phyloP scores from a whole-genome alignment of 2,113 vertebrate species.

The Tetraodon nigroviridis region DNA sequence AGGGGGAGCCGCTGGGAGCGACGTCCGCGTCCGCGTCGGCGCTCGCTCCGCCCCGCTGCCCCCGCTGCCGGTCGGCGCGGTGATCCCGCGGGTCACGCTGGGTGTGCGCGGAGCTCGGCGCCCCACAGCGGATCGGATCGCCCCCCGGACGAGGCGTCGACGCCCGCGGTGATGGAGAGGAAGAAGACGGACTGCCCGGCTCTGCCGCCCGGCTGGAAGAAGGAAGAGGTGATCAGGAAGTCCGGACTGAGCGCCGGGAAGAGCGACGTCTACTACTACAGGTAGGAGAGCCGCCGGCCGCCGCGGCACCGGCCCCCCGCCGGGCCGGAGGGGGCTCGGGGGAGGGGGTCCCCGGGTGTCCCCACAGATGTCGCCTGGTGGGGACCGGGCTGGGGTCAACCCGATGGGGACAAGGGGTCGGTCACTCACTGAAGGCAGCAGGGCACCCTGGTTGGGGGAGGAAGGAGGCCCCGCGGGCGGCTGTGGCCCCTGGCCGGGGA shows the following conservation, averaged over 20 bases:
- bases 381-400: too few species aligned
- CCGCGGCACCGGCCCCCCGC: neutral
- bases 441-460: too few species aligned
- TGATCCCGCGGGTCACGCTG: neutral
- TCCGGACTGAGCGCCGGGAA: constrained; percentile 69
- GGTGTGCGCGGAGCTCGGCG: neutral
- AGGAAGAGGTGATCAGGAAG: constrained; percentile 71
- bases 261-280: constrained; percentile 71
- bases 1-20: constrained; percentile 31
- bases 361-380: too few species aligned
- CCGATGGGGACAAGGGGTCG: too few species aligned
- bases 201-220: constrained; percentile 67
- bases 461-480: too few species aligned
- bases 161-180: constrained; percentile 49
- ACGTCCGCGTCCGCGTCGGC: constrained; percentile 52
- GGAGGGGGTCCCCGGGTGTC: too few species aligned
- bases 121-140: neutral
- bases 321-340: too few species aligned
- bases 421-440: too few species aligned
- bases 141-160: neutral
- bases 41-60: neutral
- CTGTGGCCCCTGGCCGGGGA: too few species aligned
- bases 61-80: constrained; percentile 10
- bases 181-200: constrained; percentile 64
- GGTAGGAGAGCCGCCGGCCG: constrained; percentile 32